Conservation (phyloP, 2,797 vertebrate genomes). For the Hoplostethus atlanticus region DNA sequence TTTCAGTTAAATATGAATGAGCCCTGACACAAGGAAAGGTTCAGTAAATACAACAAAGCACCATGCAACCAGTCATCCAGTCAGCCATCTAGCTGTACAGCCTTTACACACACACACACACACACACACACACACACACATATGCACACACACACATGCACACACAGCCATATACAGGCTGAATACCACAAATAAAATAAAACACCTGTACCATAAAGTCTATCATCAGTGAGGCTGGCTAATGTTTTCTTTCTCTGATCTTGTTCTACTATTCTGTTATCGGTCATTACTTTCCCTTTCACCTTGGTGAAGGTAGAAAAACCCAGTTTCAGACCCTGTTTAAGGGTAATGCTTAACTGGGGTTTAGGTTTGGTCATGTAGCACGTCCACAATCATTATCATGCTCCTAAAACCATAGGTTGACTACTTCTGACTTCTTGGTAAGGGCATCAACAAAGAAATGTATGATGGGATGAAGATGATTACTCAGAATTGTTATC, state of each 20-base stretch:
- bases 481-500: no score
- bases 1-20: slow-evolving; percentile 8
- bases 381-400: neutral
- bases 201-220: neutral
- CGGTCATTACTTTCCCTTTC: no score
- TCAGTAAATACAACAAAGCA: neutral
- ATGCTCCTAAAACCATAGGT: neutral
- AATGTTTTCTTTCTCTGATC: no score
- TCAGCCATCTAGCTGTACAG: no score
- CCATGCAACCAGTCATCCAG: neutral
- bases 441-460: no score
- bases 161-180: neutral
- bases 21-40: neutral
- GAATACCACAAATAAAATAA: no score
- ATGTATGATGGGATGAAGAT: no score
- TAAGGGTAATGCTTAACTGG: no score
- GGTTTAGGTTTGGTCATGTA: neutral
- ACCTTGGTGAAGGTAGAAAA: neutral
- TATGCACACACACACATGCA: neutral
- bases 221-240: neutral
- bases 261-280: no score
- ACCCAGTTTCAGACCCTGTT: no score
- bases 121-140: slow-evolving; percentile 2
- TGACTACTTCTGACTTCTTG: neutral
- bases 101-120: neutral